Base-by-base conservation (phyloP, 2,888 invertebrate species). In the Lagria hirta region DNA sequence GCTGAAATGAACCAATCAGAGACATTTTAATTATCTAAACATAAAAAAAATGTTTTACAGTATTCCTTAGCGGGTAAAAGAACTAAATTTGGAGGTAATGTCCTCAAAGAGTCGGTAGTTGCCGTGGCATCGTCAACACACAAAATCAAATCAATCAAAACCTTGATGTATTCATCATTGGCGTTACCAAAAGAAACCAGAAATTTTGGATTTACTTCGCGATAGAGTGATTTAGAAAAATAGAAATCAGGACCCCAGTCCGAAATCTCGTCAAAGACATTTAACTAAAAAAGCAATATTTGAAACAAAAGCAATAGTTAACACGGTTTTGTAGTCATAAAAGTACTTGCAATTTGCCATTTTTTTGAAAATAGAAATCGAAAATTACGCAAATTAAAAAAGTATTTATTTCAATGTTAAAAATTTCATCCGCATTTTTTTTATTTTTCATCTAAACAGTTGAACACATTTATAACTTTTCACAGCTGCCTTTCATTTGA, bases 181-280 rank as follows among this genome's bases (percentile, higher is more conserved):
- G 72, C 67, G 48, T 76, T 76, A 7, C 78, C 78, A 11, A 80
- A 76, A 17, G 78, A 68, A 3, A 83, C 60, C 3, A 81, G 62
- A 57, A 73, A 74, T 46, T 72, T 71, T 0, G 85, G 84, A 11
- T 76, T 73, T 8, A 81, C 75, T 68, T 84, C 83, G 3, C 75
- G 73, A 61, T 75, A 81, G 5, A 86, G 61, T 36, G 74, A 75
- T 18, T 73, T 71, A 26, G 83, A 76, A 50, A 83, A 73, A 40
- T 74, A 72, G 65, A 81, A 83, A 54, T 81, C 79, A 0, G 83
- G 81, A 0, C 73, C 71, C 1, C 78, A 73, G 65, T 88, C 88
- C 10, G 77, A 70, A 45, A 81, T 77, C 68, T 88, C 88, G 49
- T 83, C 79, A 58, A 88, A 74, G 30, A 86, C 71, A 62, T 76